Conservation (phyloP, 2,888 invertebrate genomes). For the Hesperia comma region DNA sequence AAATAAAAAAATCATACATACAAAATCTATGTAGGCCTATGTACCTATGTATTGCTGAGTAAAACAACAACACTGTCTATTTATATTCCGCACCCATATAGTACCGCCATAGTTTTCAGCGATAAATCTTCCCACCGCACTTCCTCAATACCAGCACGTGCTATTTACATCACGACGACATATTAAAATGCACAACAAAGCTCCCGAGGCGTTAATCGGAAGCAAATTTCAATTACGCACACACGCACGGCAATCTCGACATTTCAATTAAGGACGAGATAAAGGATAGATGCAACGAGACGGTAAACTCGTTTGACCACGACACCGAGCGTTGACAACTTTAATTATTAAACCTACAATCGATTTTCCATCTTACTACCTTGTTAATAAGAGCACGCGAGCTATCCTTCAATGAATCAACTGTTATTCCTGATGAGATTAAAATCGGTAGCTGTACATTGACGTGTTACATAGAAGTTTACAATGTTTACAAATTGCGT, state of each 20-base stretch:
- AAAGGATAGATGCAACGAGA: slow-evolving; percentile 31
- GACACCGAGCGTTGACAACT: slow-evolving; percentile 20
- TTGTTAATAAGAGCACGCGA: slow-evolving; percentile 10
- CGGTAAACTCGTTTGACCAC: slow-evolving; percentile 27
- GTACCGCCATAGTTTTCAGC: not conserved
- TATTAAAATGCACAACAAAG: slow-evolving; percentile 35
- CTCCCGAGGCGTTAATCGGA: slow-evolving; percentile 40
- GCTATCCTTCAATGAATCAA: slow-evolving; percentile 13
- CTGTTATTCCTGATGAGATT: slow-evolving; percentile 19
- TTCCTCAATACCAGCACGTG: slow-evolving; percentile 17
- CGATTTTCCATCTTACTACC: slow-evolving; percentile 15
- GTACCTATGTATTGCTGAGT: no score
- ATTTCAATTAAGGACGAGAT: slow-evolving; percentile 45
- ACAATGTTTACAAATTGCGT: not conserved
- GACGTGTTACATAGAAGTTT: slow-evolving; percentile 11
- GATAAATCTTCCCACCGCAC: slow-evolving; percentile 18
- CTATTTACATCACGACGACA: slow-evolving; percentile 19
- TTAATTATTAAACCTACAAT: slow-evolving; percentile 16
- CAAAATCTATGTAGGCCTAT: no score
- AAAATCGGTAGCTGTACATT: slow-evolving; percentile 22
- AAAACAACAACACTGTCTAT: no score
- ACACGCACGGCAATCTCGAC: slow-evolving; percentile 42
- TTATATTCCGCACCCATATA: not conserved
- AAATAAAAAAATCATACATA: no score
- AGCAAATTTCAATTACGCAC: slow-evolving; percentile 47